Conservation (phyloP, 2,113 vertebrate species). For the Bubo bubo region DNA sequence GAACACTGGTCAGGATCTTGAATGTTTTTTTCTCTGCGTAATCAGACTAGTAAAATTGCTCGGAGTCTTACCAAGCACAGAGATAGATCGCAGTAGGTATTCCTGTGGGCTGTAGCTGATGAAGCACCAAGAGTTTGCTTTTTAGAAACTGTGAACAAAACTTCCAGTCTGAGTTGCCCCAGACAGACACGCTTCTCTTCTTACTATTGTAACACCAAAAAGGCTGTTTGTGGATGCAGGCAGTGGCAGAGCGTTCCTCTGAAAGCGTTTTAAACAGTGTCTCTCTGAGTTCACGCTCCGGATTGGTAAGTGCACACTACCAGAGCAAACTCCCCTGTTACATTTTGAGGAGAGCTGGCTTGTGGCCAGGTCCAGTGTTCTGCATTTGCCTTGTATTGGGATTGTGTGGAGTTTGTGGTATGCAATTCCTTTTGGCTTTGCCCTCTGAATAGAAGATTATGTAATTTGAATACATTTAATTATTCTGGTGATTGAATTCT, state of each 20-base stretch:
- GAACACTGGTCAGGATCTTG: not conserved
- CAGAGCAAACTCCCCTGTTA: not conserved
- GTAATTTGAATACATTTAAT: not conserved
- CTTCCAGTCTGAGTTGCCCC: no score
- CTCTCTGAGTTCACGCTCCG: not conserved
- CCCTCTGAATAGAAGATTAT: not conserved
- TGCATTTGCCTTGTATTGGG: not conserved
- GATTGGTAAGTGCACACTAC: rapidly evolving
- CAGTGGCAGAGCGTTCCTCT: rapidly evolving
- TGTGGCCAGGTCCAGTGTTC: not conserved
- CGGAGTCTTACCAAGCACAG: not conserved
- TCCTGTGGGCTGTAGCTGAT: not conserved
- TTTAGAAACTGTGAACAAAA: not conserved
- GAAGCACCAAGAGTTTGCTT: not conserved
- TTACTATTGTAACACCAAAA: not conserved
- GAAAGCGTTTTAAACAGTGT: no score
- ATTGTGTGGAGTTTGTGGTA: not conserved
- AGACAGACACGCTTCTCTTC: no score
- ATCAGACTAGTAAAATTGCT: not conserved
- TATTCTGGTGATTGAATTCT: not conserved
- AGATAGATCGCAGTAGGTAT: not conserved
- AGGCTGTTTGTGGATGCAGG: not conserved
- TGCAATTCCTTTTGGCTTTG: not conserved
- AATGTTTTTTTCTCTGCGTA: not conserved
- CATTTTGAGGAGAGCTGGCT: not conserved